These are phyloP conservation scores for Calidris pugnax DNA, from an alignment of 2,113 vertebrate genomes.

Conservation along the genomic window DNA sequence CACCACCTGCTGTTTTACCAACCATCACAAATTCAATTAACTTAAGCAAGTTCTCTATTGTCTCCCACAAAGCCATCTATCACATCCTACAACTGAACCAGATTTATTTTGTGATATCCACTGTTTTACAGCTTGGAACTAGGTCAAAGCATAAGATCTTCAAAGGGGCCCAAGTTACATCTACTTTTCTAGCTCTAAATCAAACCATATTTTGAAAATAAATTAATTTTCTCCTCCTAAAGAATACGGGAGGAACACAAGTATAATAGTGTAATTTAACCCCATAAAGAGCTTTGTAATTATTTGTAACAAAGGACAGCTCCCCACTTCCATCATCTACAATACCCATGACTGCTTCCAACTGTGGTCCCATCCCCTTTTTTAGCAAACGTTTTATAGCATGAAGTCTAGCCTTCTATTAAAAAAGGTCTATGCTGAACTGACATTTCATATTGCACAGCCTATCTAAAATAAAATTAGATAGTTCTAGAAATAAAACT, in stretches of 20 bases:
- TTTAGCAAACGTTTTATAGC: background rate
- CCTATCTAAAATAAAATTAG: background rate
- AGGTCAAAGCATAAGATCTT: background rate
- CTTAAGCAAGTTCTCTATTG: background rate
- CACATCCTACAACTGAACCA: background rate
- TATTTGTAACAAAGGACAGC: background rate
- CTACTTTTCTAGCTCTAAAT: background rate
- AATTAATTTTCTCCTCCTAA: background rate
- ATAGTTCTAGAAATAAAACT: background rate
- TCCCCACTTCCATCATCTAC: background rate
- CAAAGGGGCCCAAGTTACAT: background rate
- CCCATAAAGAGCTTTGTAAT: background rate
- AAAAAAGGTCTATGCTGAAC: background rate
- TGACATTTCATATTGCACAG: background rate
- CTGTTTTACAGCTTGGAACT: conserved; percentile 10
- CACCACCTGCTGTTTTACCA: conserved; percentile 42
- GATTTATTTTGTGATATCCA: background rate
- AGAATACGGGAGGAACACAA: background rate
- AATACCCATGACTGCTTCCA: background rate
- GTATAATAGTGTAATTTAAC: background rate
- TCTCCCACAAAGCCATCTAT: conserved; percentile 22
- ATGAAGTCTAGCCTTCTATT: background rate
- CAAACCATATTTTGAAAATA: background rate
- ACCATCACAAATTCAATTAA: conserved; percentile 48
- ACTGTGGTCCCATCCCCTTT: background rate